A percentile compares a stretch with the other conserved stretches of the same genome.
These are phyloP conservation scores for Varanus salvator DNA, from an alignment of 2,113 vertebrate genomes.

Conservation along the genomic window DNA sequence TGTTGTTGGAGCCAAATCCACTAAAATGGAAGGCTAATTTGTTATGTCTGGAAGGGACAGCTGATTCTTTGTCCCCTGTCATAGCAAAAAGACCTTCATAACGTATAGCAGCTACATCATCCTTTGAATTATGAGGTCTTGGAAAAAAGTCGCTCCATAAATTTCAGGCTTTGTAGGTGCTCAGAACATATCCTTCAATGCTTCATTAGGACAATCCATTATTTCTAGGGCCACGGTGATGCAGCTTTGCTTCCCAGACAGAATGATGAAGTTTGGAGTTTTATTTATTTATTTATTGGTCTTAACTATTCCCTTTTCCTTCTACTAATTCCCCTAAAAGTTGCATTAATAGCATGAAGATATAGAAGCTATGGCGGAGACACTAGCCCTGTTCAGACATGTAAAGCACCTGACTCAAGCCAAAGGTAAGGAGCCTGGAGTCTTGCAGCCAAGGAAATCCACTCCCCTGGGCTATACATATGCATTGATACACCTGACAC, in stretches of 20 bases:
- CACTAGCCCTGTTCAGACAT: not conserved
- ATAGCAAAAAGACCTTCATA: constrained; percentile 51
- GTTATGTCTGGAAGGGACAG: constrained; percentile 17
- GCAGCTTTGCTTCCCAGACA: constrained; percentile 44
- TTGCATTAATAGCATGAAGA: not conserved
- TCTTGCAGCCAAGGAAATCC: not conserved
- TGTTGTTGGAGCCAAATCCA: constrained; percentile 37
- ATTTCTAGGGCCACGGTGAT: constrained; percentile 14
- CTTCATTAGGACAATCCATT: constrained; percentile 48
- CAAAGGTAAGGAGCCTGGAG: not conserved
- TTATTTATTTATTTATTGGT: not conserved
- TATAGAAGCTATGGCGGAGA: constrained; percentile 1
- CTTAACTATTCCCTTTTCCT: constrained; percentile 45
- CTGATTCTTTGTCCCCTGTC: not conserved
- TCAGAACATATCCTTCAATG: constrained; percentile 28
- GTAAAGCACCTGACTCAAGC: not conserved
- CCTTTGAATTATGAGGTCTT: constrained; percentile 50
- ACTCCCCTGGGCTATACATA: not conserved
- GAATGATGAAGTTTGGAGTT: constrained; percentile 35
- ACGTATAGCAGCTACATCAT: constrained; percentile 30
- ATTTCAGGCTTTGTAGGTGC: constrained; percentile 36
- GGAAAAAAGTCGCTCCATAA: constrained; percentile 59
- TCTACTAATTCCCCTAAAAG: not conserved
- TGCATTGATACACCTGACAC: not conserved
- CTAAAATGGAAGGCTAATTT: constrained; percentile 34